Evolutionary conservation across 2,888 invertebrate genomes (phyloP), one percentile per base, ranked within the genome.

Genomic region (Apamea monoglypha): DNA sequence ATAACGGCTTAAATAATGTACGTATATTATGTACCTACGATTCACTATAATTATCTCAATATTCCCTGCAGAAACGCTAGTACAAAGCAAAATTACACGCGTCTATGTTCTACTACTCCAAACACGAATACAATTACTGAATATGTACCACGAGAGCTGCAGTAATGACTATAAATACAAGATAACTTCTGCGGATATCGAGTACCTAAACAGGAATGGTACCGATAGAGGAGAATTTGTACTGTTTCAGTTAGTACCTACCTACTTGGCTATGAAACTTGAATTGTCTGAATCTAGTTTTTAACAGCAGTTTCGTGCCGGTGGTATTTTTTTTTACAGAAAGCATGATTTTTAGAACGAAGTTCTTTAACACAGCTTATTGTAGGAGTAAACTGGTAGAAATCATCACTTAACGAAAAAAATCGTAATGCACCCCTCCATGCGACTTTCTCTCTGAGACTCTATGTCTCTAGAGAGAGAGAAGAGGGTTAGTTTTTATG

Each of bases 21-120:
- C 18, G 12, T 50, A 18, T 25, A 70, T 16, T 25, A 29, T 2
- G 6, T 61, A 29, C 32, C 12, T n/a, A n/a, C 21, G 7, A 44
- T 63, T 64, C 8, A 72, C 59, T 72, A 25, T n/a, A 59, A 59
- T n/a, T 71, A 80, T n/a, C 40, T 72, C 29, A 72, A 56, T 80
- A 72, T 72, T 56, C 50, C 7, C 1, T 47, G 18, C 61, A 74
- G 36, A 69, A 81, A 40, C n/a, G 32, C 16, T 5, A 50, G 21
- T 76, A 66, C 44, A 70, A 61, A 76, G 82, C 69, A 50, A 53
- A 74, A 70, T 75, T 82, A 82, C 69, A 81, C 18, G 5, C 50
- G n/a, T 47, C 40, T 66, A 29, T 8, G 32, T 50, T 63, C 59
- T 47, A 74, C 8, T 32, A 32, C 56, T 76, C 1, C 8, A 47